Conservation (phyloP, 2,113 vertebrate genomes). For the Paramisgurnus dabryanus region DNA sequence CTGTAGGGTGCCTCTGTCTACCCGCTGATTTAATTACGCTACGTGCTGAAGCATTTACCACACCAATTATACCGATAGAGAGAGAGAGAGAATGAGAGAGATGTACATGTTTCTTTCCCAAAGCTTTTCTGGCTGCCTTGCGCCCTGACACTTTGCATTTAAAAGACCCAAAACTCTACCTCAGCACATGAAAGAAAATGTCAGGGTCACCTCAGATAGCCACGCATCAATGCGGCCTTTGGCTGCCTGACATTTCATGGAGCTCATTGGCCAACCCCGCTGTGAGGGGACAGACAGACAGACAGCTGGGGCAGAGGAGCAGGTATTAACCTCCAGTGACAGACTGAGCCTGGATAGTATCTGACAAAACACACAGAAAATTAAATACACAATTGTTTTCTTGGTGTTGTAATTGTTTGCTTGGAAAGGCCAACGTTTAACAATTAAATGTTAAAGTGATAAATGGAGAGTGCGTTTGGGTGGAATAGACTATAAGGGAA, state of each 20-base stretch:
- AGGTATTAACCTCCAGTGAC: slow-evolving; percentile 38
- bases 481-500: neutral
- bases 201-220: slow-evolving; percentile 64
- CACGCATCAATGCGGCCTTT: slow-evolving; percentile 51
- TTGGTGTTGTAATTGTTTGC: slow-evolving; percentile 3
- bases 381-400: neutral
- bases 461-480: neutral
- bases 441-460: neutral
- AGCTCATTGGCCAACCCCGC: neutral
- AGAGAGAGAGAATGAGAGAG: slow-evolving; percentile 22
- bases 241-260: slow-evolving; percentile 56
- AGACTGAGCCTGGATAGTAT: neutral
- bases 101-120: slow-evolving; percentile 21
- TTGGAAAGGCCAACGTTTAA: slow-evolving; percentile 7
- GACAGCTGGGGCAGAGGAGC: slow-evolving; percentile 5
- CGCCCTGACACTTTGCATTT: slow-evolving; percentile 61
- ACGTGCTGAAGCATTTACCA: slow-evolving; percentile 53
- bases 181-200: slow-evolving; percentile 68
- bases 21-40: slow-evolving; percentile 32
- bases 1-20: neutral
- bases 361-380: neutral
- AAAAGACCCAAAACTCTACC: slow-evolving; percentile 48
- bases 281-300: slow-evolving; percentile 36
- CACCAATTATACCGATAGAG: slow-evolving; percentile 56
- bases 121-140: neutral